phyloP scores from a whole-genome alignment of 2,888 invertebrate species.

The Pristionchus mayeri region DNA sequence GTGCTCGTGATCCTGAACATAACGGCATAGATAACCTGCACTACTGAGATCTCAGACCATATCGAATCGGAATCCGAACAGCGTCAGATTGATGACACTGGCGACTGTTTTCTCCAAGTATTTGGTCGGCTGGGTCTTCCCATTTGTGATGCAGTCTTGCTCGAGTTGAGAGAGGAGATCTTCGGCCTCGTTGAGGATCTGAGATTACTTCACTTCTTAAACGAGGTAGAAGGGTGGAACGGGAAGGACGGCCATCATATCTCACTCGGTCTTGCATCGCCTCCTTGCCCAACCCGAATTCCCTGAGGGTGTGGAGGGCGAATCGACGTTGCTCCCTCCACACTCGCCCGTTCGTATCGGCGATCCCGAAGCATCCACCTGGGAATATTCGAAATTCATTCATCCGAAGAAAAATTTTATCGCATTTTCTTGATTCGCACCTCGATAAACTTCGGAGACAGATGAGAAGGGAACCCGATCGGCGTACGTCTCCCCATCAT shows the following conservation, averaged over 20 bases:
- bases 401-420: neutral
- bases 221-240: neutral
- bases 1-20: neutral
- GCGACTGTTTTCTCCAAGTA: constrained; percentile 44
- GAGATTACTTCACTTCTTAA: neutral
- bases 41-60: constrained; percentile 47
- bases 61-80: constrained; percentile 62
- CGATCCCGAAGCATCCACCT: constrained; percentile 38
- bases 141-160: neutral
- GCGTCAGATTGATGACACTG: constrained; percentile 55
- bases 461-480: constrained; percentile 16
- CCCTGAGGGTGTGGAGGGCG: constrained; percentile 57
- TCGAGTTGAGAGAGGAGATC: constrained; percentile 1
- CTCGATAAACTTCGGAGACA: constrained; percentile 2
- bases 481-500: constrained; percentile 18
- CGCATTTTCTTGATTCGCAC: neutral
- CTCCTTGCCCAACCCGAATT: constrained; percentile 61
- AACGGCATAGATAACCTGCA: too few relatives aligned
- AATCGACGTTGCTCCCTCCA: constrained; percentile 52
- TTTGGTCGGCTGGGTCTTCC: neutral
- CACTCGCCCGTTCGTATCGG: constrained; percentile 9
- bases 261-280: constrained; percentile 60
- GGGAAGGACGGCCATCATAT: too few relatives aligned
- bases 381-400: too few relatives aligned
- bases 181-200: constrained; percentile 37